Percentiles rank a stretch among this genome's conserved stretches.
Evolutionary conservation across 2,797 vertebrate genomes (phyloP).

Genomic region (Rhyacichthys aspro): DNA sequence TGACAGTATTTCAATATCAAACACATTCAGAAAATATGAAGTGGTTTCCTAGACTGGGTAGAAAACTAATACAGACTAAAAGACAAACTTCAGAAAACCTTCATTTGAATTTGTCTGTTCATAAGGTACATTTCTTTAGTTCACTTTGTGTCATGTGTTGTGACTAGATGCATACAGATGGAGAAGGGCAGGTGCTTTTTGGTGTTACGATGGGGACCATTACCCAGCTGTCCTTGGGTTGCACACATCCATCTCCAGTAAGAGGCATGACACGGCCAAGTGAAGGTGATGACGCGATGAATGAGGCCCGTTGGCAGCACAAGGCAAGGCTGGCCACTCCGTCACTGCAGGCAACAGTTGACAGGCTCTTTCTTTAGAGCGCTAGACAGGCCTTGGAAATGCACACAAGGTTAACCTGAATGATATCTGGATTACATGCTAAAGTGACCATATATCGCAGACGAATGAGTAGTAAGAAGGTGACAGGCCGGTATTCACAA

Average conservation of each 20-base stretch:
- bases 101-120: background rate
- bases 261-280: conserved; percentile 70
- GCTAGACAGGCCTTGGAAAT: conserved; percentile 60
- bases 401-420: conserved; percentile 63
- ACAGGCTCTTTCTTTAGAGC: conserved; percentile 53
- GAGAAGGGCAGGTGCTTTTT: conserved; percentile 62
- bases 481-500: background rate
- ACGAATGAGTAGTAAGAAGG: conserved; percentile 13
- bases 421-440: conserved; percentile 48
- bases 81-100: no score
- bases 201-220: conserved; percentile 65
- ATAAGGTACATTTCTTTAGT: background rate
- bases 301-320: conserved; percentile 72
- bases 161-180: conserved; percentile 38
- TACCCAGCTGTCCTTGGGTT: conserved; percentile 77
- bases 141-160: conserved; percentile 17
- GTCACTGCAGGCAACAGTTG: conserved; percentile 58
- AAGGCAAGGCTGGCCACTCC: conserved; percentile 72
- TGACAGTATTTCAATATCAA: no score
- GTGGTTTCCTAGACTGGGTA: no score
- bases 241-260: conserved; percentile 69
- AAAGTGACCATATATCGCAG: conserved; percentile 39
- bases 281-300: conserved; percentile 79
- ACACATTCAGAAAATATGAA: no score
- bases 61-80: no score